phyloP scores from a whole-genome alignment of 2,113 vertebrate genomes.

The Phocoena sinus region DNA sequence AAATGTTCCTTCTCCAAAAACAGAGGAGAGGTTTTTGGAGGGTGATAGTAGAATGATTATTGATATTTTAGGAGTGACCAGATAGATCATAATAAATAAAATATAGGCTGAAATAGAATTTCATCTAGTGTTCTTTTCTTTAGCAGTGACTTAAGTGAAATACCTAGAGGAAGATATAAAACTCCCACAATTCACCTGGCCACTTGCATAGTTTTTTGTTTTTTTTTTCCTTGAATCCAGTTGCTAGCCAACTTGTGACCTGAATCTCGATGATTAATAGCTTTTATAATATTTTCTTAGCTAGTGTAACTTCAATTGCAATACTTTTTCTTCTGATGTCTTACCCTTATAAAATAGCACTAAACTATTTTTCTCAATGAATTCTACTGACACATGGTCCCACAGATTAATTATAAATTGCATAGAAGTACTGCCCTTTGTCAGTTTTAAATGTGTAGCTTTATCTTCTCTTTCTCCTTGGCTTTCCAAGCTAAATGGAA shows the following conservation, averaged over 20 bases:
- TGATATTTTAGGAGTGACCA: neutral
- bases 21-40: neutral
- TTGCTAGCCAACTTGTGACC: slow-evolving; percentile 26
- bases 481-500: slow-evolving; percentile 57
- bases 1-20: neutral
- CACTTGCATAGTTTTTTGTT: neutral
- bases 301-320: slow-evolving; percentile 54
- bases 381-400: slow-evolving; percentile 53
- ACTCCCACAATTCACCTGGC: slow-evolving; percentile 41
- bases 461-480: slow-evolving; percentile 54
- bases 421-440: slow-evolving; percentile 53
- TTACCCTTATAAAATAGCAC: slow-evolving; percentile 62
- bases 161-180: slow-evolving; percentile 37
- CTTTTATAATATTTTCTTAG: slow-evolving; percentile 63
- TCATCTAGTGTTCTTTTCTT: slow-evolving; percentile 2
- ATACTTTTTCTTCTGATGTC: slow-evolving; percentile 65
- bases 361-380: slow-evolving; percentile 71
- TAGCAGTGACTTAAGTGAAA: neutral
- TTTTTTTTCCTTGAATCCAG: slow-evolving; percentile 25
- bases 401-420: slow-evolving; percentile 73
- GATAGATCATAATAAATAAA: slow-evolving; percentile 18
- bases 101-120: neutral
- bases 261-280: slow-evolving; percentile 67
- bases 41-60: neutral
- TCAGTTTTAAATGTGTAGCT: slow-evolving; percentile 67